Evolutionary conservation across 2,113 vertebrate genomes (phyloP).

Genomic region (Solea senegalensis): DNA sequence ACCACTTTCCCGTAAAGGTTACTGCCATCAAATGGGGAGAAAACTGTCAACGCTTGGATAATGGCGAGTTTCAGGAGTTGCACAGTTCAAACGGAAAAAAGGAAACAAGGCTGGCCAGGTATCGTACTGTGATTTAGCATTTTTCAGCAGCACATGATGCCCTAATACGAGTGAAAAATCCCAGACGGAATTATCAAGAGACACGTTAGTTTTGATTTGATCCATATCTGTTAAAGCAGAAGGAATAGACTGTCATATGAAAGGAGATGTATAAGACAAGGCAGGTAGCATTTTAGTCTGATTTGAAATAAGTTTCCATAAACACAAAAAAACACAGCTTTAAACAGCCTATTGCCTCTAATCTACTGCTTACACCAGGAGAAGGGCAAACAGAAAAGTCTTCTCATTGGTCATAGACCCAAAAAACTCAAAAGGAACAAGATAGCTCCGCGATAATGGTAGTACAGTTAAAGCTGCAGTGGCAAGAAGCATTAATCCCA

Average conservation of each 20-base stretch:
- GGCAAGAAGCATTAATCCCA: no score
- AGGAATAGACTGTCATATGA: neutral
- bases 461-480: no score
- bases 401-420: no score
- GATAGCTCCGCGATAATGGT: no score
- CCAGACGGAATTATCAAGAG: neutral
- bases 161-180: conserved; percentile 9
- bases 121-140: conserved; percentile 15
- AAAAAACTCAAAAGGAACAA: no score
- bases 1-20: conserved; percentile 70
- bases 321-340: neutral
- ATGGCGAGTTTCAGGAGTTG: conserved; percentile 9
- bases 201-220: conserved; percentile 7
- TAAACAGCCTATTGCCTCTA: no score
- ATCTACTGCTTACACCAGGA: no score
- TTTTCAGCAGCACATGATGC: conserved; percentile 11
- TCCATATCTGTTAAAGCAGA: neutral
- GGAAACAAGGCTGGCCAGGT: neutral
- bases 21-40: conserved; percentile 53
- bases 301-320: conserved; percentile 10
- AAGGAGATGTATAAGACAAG: neutral
- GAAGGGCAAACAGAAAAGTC: no score
- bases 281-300: neutral
- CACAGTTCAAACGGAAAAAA: conserved; percentile 24
- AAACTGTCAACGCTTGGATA: conserved; percentile 60